Evolutionary conservation across 2,113 vertebrate genomes (phyloP).

Genomic region (Mixornis gularis): DNA sequence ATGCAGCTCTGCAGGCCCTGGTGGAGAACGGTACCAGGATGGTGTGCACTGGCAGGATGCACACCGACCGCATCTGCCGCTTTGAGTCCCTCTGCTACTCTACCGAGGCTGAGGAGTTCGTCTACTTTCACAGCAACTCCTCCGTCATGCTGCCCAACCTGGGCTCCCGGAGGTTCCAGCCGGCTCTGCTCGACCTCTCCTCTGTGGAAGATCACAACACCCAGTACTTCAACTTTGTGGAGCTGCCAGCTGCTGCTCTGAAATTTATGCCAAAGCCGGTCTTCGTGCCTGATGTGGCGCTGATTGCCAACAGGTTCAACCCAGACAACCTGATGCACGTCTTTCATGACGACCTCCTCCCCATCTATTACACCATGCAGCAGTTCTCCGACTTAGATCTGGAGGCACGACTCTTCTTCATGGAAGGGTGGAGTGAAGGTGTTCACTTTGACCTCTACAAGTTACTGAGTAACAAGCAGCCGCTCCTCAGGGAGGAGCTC

Average conservation of each 20-base stretch:
- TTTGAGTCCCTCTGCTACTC: conserved; percentile 96
- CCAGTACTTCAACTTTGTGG: conserved; percentile 97
- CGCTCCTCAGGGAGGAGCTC: conserved; percentile 88
- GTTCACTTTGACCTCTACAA: conserved; percentile 91
- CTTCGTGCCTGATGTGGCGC: conserved; percentile 90
- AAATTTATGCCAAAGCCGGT: conserved; percentile 94
- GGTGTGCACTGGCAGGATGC: conserved; percentile 95
- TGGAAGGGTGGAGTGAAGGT: conserved; percentile 95
- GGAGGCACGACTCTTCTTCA: conserved; percentile 90
- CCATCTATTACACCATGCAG: conserved; percentile 92
- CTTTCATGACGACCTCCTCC: conserved; percentile 94
- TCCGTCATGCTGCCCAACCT: conserved; percentile 94
- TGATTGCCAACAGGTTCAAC: conserved; percentile 94
- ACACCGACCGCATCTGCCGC: conserved; percentile 94
- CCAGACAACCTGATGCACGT: conserved; percentile 98
- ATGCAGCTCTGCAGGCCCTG: conserved; percentile 84
- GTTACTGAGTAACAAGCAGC: conserved; percentile 90
- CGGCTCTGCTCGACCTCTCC: conserved; percentile 91
- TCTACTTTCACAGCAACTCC: conserved; percentile 93
- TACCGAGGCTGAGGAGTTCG: conserved; percentile 89
- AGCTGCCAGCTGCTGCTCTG: conserved; percentile 87
- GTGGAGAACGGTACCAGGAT: conserved; percentile 89
- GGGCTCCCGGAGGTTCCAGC: conserved; percentile 92
- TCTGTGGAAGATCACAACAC: conserved; percentile 97
- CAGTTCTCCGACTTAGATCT: conserved; percentile 87